phyloP scores from a whole-genome alignment of 1,140 invertebrate genomes.

The Periplaneta americana region DNA sequence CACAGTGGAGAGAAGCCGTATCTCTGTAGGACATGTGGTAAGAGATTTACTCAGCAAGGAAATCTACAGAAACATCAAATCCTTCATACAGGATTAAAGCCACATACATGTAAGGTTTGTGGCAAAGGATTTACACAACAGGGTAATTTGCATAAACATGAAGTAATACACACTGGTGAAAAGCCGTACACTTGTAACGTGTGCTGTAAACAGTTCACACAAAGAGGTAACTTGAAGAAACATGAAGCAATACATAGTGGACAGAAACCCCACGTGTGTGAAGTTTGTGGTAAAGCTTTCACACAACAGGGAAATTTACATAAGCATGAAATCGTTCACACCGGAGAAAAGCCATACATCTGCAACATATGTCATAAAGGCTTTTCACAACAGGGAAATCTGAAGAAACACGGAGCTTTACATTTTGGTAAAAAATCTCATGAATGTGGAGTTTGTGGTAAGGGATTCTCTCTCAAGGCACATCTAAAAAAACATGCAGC shows the following conservation, averaged over 20 bases:
- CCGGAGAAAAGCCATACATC: conserved; percentile 68
- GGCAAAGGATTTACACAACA: not conserved
- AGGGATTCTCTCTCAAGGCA: not conserved
- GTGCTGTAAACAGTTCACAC: conserved; percentile 43
- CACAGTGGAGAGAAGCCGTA: not conserved
- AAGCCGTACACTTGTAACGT: conserved; percentile 58
- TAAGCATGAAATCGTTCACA: conserved; percentile 70
- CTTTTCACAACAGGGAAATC: conserved; percentile 34
- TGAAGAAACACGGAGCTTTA: not conserved
- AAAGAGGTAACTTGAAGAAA: conserved; percentile 45
- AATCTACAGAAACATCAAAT: not conserved
- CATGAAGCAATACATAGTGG: conserved; percentile 52
- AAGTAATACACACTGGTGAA: conserved; percentile 51
- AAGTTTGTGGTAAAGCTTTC: conserved; percentile 67
- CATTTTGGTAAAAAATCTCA: not conserved
- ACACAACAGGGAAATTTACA: conserved; percentile 70
- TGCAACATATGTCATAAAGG: conserved; percentile 62
- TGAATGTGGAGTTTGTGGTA: not conserved
- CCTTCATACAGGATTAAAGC: not conserved
- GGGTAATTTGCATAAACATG: not conserved
- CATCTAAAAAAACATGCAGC: not conserved
- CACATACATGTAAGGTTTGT: not conserved
- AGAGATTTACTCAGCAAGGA: not conserved
- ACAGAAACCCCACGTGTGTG: conserved; percentile 44
- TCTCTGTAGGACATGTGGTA: not conserved